Percentiles rank a stretch among this genome's conserved stretches.
These are phyloP conservation scores for Eremophila alpestris DNA, from an alignment of 2,797 vertebrate genomes.

Conservation along the genomic window DNA sequence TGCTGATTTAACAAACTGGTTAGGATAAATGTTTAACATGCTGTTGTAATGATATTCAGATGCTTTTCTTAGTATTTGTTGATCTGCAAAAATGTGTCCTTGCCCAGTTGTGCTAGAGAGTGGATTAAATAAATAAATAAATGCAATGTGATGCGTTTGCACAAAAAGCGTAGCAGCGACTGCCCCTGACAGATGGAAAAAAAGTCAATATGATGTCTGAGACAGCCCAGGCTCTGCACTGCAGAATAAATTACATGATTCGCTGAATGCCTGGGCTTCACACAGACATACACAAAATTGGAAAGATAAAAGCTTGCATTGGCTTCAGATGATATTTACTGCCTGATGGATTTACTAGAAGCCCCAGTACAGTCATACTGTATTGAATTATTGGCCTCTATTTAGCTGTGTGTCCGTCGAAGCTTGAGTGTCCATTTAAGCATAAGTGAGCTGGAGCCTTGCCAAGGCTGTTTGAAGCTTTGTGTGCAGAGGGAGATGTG, in stretches of 20 bases:
- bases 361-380: conserved; percentile 80
- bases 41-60: conserved; percentile 79
- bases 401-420: conserved; percentile 81
- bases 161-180: conserved; percentile 74
- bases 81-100: conserved; percentile 78
- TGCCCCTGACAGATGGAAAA: conserved; percentile 79
- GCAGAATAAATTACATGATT: conserved; percentile 87
- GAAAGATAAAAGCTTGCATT: conserved; percentile 86
- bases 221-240: conserved; percentile 74
- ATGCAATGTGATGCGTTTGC: conserved; percentile 72
- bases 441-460: conserved; percentile 80
- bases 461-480: conserved; percentile 75
- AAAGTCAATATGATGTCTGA: conserved; percentile 84
- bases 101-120: conserved; percentile 71
- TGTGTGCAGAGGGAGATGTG: conserved; percentile 61
- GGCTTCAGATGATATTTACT: conserved; percentile 86
- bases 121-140: conserved; percentile 78
- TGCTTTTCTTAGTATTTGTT: conserved; percentile 77
- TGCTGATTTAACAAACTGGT: conserved; percentile 81
- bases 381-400: conserved; percentile 86
- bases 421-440: conserved; percentile 86
- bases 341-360: conserved; percentile 86
- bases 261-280: conserved; percentile 77
- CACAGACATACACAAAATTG: conserved; percentile 82
- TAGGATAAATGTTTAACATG: conserved; percentile 81